Conservation (phyloP, 2,797 vertebrate genomes). For the Selene dorsalis region DNA sequence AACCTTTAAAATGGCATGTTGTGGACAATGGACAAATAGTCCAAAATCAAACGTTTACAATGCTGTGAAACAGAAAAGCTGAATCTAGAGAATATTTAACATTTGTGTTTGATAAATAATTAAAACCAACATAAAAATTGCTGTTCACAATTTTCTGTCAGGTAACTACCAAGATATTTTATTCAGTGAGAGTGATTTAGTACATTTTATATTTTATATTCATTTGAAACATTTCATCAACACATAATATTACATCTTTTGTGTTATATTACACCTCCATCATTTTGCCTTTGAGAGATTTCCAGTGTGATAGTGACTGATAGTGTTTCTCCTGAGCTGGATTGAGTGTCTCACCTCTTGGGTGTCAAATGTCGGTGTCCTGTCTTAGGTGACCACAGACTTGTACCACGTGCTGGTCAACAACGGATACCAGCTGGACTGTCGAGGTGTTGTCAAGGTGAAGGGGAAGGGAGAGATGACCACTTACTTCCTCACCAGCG, state of each 20-base stretch:
- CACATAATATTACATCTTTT: background rate
- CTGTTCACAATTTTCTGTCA: background rate
- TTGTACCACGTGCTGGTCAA: constrained; percentile 92
- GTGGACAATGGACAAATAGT: background rate
- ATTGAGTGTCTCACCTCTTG: constrained; percentile 40
- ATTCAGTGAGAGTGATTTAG: background rate
- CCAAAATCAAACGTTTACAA: background rate
- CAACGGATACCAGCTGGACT: constrained; percentile 94
- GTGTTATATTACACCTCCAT: background rate
- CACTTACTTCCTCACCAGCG: constrained; percentile 96
- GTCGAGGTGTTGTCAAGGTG: constrained; percentile 94
- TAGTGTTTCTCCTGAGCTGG: constrained; percentile 13
- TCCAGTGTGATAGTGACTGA: constrained; percentile 1
- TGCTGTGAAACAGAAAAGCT: background rate
- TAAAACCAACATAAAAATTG: background rate
- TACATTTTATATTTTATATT: background rate
- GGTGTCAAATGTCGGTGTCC: constrained; percentile 59
- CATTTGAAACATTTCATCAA: background rate
- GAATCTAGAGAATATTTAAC: background rate
- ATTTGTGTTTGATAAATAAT: background rate
- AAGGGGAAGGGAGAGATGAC: constrained; percentile 99
- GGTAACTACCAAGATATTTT: background rate
- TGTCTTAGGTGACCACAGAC: constrained; percentile 92
- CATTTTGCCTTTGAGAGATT: background rate
- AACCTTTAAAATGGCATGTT: background rate